phyloP scores from a whole-genome alignment of 2,113 vertebrate genomes.

The Chrysemys picta region DNA sequence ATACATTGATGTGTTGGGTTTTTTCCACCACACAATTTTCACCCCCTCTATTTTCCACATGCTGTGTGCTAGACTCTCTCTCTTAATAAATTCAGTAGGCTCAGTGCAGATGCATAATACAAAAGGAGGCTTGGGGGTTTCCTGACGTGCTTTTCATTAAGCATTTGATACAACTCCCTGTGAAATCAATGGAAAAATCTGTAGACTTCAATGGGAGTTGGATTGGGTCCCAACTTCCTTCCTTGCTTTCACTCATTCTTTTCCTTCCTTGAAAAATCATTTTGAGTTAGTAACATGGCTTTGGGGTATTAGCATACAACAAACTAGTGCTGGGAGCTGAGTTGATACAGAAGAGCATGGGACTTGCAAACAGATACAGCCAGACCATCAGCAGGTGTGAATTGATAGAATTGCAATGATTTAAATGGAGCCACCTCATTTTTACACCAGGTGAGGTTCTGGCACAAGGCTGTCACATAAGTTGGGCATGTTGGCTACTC shows the following conservation, averaged over 20 bases:
- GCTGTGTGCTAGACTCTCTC: slow-evolving; percentile 27
- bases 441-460: background rate
- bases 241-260: slow-evolving; percentile 24
- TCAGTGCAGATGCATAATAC: slow-evolving; percentile 26
- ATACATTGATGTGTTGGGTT: slow-evolving; percentile 33
- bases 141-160: slow-evolving; percentile 32
- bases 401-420: background rate
- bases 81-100: slow-evolving; percentile 53
- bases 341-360: background rate
- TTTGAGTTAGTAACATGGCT: background rate
- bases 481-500: background rate
- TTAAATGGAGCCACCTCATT: background rate
- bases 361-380: background rate
- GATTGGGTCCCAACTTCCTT: slow-evolving; percentile 25
- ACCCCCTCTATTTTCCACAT: slow-evolving; percentile 30
- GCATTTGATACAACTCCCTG: slow-evolving; percentile 14
- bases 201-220: background rate
- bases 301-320: background rate
- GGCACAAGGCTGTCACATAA: background rate
- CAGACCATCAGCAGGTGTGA: background rate
- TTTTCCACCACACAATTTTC: slow-evolving; percentile 45
- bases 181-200: background rate
- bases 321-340: background rate
- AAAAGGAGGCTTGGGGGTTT: background rate
- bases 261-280: background rate